These are phyloP conservation scores for Melieria crassipennis DNA, from an alignment of 2,888 invertebrate species.

Conservation along the genomic window DNA sequence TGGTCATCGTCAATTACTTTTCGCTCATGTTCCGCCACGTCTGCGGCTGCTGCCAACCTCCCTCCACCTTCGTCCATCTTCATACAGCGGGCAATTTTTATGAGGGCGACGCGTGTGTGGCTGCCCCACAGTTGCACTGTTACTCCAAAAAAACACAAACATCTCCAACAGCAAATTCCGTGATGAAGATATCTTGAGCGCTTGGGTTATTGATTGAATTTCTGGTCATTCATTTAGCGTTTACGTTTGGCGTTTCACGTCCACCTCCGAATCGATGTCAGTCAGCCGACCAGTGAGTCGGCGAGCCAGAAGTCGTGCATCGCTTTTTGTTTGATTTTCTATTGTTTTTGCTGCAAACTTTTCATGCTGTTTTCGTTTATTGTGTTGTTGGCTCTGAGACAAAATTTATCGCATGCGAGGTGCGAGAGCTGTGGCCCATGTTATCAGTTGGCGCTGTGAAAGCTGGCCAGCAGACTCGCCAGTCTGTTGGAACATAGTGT, in stretches of 20 bases:
- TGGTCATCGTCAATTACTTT: conserved; percentile 22
- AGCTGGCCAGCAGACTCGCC: conserved; percentile 8
- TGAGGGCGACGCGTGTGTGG: not conserved
- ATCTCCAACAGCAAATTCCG: not conserved
- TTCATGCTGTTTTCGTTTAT: conserved; percentile 1
- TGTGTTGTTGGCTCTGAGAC: conserved; percentile 19
- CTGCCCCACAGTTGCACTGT: too few species aligned
- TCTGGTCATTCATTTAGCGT: conserved; percentile 39
- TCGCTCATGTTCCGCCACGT: conserved; percentile 5
- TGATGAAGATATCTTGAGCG: conserved; percentile 11
- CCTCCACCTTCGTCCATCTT: not conserved
- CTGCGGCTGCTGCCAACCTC: not conserved
- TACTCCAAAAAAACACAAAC: too few species aligned
- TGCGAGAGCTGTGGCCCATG: conserved; percentile 4
- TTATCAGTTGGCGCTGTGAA: conserved; percentile 12
- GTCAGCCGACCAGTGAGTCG: too few species aligned
- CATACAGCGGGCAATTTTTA: not conserved
- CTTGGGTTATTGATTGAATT: conserved; percentile 38
- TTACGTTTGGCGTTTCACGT: conserved; percentile 10
- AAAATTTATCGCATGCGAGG: conserved; percentile 31
- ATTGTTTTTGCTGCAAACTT: not conserved
- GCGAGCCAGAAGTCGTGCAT: not conserved
- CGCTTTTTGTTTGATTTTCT: not conserved
- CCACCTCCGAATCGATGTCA: not conserved
- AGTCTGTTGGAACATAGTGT: too few species aligned